phyloP scores from a whole-genome alignment of 1,140 invertebrate genomes.

The Cryptotermes secundus region DNA sequence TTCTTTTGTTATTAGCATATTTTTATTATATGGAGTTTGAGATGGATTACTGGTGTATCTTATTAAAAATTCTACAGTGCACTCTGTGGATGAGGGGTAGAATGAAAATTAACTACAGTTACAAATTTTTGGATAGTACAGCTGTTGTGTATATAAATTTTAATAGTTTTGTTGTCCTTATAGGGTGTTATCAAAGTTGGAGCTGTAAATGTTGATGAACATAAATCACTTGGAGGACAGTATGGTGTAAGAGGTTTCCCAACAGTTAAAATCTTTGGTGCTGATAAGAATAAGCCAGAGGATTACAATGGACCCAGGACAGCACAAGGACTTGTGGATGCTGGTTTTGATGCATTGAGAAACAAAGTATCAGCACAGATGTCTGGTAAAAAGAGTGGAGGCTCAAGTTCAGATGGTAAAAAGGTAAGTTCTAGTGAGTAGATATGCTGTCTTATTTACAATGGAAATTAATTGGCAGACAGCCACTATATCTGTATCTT shows the following conservation, averaged over 20 bases:
- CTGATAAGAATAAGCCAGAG: conserved; percentile 81
- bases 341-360: conserved; percentile 69
- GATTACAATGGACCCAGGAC: conserved; percentile 86
- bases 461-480: no score
- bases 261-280: conserved; percentile 93
- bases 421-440: conserved; percentile 31
- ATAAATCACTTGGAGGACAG: conserved; percentile 76
- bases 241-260: conserved; percentile 91
- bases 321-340: conserved; percentile 83
- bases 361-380: conserved; percentile 68
- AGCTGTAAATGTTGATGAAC: conserved; percentile 87
- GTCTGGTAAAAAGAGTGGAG: conserved; percentile 57
- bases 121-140: no score
- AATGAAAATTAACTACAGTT: no score
- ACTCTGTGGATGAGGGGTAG: no score
- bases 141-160: no score
- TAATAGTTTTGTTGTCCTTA: conserved; percentile 37
- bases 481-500: no score
- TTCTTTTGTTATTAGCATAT: no score
- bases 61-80: no score
- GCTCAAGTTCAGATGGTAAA: conserved; percentile 26
- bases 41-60: no score
- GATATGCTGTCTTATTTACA: no score
- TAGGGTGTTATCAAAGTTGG: conserved; percentile 92
- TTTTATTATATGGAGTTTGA: no score